Percentiles rank a stretch among this genome's conserved stretches.
Evolutionary conservation across 2,888 invertebrate species (phyloP).

Genomic region (Pasiphila rectangulata): DNA sequence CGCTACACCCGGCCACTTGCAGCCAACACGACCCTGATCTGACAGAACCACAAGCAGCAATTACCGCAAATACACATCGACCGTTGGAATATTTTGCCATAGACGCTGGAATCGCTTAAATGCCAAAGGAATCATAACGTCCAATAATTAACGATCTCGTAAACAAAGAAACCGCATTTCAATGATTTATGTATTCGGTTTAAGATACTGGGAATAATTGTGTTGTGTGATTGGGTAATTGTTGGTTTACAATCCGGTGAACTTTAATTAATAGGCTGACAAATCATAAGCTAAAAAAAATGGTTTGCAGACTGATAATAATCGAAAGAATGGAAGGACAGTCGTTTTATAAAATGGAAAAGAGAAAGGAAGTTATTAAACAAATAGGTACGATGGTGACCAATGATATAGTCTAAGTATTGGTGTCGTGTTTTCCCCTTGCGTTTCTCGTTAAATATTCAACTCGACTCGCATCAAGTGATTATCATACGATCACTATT

Average conservation of each 20-base stretch:
- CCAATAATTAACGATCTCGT: constrained; percentile 25
- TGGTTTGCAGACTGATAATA: constrained; percentile 7
- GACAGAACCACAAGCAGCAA: constrained; percentile 45
- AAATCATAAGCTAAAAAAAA: constrained; percentile 5
- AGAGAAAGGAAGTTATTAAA: constrained; percentile 21
- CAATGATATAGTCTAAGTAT: constrained; percentile 32
- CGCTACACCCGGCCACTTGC: constrained; percentile 39
- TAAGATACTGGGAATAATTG: constrained; percentile 8
- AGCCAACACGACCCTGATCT: constrained; percentile 47
- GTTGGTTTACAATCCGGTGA: constrained; percentile 1
- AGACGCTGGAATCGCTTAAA: constrained; percentile 33
- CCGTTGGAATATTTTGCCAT: constrained; percentile 35
- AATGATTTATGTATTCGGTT: constrained; percentile 5
- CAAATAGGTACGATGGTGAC: constrained; percentile 18
- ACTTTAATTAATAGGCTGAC: constrained; percentile 1
- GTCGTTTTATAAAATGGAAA: constrained; percentile 9
- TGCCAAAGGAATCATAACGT: constrained; percentile 36
- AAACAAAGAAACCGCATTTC: constrained; percentile 12
- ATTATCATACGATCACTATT: constrained; percentile 66
- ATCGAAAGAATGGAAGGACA: constrained; percentile 3
- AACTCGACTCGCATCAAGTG: constrained; percentile 56
- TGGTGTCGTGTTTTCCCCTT: constrained; percentile 49
- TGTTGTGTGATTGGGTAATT: constrained; percentile 1
- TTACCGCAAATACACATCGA: constrained; percentile 29
- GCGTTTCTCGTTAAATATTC: constrained; percentile 55